A percentile compares a stretch with the other conserved stretches of the same genome.
Evolutionary conservation across 2,888 invertebrate genomes (phyloP).

Genomic region (Tanaodytes sp.): DNA sequence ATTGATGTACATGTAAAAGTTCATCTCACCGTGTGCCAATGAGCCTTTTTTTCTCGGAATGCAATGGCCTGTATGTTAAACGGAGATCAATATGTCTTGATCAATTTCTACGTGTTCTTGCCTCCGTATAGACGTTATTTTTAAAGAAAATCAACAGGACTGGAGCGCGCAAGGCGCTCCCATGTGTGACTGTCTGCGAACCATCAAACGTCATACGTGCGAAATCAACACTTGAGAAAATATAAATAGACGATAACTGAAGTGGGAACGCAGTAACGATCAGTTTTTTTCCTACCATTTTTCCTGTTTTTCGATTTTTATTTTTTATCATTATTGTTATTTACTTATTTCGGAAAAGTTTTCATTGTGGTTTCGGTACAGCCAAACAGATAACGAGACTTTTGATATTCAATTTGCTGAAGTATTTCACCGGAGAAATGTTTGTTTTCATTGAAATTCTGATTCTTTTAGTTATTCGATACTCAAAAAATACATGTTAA

Average conservation of each 20-base stretch:
- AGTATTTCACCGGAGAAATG: no score
- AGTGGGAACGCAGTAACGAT: constrained; percentile 46
- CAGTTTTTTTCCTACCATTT: no score
- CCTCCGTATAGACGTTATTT: constrained; percentile 64
- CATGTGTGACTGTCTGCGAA: constrained; percentile 60
- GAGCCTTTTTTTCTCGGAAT: constrained; percentile 39
- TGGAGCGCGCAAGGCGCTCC: constrained; percentile 54
- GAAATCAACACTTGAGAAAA: constrained; percentile 56
- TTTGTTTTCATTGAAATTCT: no score
- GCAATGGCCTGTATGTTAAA: constrained; percentile 52
- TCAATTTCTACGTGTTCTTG: constrained; percentile 60
- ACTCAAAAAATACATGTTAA: no score
- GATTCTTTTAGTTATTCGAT: no score
- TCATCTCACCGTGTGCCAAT: constrained; percentile 50
- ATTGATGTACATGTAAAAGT: constrained; percentile 52
- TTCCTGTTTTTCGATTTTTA: no score
- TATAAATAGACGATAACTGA: constrained; percentile 63
- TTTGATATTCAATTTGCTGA: no score
- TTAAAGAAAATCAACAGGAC: constrained; percentile 57
- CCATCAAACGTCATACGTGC: constrained; percentile 60
- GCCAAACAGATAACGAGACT: no score
- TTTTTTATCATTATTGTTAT: no score
- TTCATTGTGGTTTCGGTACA: no score
- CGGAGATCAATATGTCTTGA: constrained; percentile 56
- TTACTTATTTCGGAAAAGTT: no score